These are phyloP conservation scores for Caenorhabditis afra DNA, from an alignment of 2,888 invertebrate species.

Conservation along the genomic window DNA sequence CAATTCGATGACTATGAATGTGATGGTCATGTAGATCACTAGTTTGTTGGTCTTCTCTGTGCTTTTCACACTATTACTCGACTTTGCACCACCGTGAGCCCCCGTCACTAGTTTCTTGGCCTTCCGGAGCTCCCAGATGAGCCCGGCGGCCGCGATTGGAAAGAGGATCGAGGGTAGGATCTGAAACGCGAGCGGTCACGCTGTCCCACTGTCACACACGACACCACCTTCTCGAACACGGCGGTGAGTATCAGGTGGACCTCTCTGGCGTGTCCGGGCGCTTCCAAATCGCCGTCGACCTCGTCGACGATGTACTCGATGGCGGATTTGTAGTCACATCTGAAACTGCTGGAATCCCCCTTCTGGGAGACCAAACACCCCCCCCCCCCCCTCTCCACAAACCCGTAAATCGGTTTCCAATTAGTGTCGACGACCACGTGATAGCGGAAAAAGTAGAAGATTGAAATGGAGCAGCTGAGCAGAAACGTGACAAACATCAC, in stretches of 20 bases:
- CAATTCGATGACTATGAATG: constrained; percentile 6
- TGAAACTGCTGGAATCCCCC: too few species aligned
- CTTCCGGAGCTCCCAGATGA: not conserved
- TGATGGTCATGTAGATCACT: constrained; percentile 13
- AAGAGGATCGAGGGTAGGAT: constrained; percentile 5
- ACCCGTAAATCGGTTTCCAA: too few species aligned
- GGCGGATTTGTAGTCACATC: not conserved
- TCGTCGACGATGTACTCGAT: not conserved
- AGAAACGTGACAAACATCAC: not conserved
- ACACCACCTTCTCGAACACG: not conserved
- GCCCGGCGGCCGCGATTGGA: not conserved
- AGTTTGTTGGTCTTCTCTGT: not conserved
- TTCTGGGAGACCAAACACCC: too few species aligned
- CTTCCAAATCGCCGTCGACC: not conserved
- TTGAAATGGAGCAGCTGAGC: not conserved
- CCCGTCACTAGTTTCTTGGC: not conserved
- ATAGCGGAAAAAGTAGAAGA: not conserved
- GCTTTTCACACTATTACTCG: not conserved
- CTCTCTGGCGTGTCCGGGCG: not conserved
- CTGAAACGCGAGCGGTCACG: too few species aligned
- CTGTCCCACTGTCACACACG: too few species aligned
- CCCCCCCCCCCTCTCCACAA: too few species aligned
- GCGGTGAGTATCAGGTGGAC: not conserved
- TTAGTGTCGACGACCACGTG: not conserved
- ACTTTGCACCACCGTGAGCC: not conserved